These are phyloP conservation scores for Myotis vivesi DNA, from an alignment of 2,797 vertebrate species.

Conservation along the genomic window DNA sequence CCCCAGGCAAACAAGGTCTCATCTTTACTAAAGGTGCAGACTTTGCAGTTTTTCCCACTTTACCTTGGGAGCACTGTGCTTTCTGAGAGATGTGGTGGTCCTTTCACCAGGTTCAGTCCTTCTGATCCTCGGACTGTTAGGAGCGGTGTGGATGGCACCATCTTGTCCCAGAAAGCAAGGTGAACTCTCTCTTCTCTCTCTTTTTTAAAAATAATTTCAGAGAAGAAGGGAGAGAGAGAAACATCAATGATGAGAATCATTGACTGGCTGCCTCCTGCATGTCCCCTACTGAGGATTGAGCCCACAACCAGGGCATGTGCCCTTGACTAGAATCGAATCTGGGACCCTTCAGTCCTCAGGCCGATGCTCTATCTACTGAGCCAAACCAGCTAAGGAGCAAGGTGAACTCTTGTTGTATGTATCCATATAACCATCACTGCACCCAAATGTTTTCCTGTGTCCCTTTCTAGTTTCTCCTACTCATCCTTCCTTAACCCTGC, in stretches of 20 bases:
- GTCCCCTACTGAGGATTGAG: no score
- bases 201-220: no score
- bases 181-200: background rate
- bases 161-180: background rate
- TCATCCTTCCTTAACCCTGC: background rate
- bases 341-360: no score
- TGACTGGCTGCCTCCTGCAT: no score
- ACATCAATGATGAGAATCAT: no score
- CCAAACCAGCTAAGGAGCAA: no score
- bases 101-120: slow-evolving; percentile 88
- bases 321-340: no score
- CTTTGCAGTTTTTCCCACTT: slow-evolving; percentile 86
- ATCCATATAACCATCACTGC: background rate
- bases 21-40: slow-evolving; percentile 90
- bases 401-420: background rate
- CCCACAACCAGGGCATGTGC: no score
- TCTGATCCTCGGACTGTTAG: slow-evolving; percentile 90
- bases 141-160: background rate
- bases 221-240: no score
- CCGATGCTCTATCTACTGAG: no score
- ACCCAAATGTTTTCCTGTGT: background rate
- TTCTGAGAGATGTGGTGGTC: slow-evolving; percentile 90
- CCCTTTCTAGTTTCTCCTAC: background rate
- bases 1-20: slow-evolving; percentile 93
- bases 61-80: slow-evolving; percentile 86